Base-by-base conservation (phyloP, 2,888 invertebrate species). In the Trichogramma dendrolimi region DNA sequence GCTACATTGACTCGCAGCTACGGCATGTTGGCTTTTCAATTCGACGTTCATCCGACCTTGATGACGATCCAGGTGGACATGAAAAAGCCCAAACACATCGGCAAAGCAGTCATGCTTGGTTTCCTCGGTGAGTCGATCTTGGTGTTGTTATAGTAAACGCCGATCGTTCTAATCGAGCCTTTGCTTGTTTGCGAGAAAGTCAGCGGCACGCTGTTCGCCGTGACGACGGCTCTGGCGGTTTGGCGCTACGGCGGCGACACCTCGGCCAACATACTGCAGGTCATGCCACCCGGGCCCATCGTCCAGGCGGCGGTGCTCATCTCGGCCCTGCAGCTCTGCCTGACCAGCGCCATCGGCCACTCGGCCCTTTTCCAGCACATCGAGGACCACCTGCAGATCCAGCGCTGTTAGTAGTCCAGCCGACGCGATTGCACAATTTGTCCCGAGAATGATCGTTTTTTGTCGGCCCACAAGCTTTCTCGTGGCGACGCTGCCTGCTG, bases 51-150 rank as follows among this genome's bases (percentile, higher is more conserved):
- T 80, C 91, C 92, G 1, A 87, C 89, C 73, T 83, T 96, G 72
- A 84, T 95, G 67, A 95, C 94, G 0, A 87, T 96, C 55, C 95
- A 95, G 81, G 90, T 94, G 66, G 95, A 96, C 76, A 96, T 96
- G 95, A 85, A 85, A 66, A 84, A 90, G 66, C 90, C 91, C 67
- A 80, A 83, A 2, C 85, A 89, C 71, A 87, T 95, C 67, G 85
- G 87, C 68, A 82, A 82, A 71, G 91, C 92, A 0, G 86, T 93
- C 0, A 70, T 89, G 2, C 80, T 85, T 7, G 91, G 89, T 7
- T 92, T 92, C 76, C 70, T 83, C 43, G 81, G 89, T 89, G 78
- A 79, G 81, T 5, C 80, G 84, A 10, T 91, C 89, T 10, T 92
- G 91, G 76, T 70, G 83, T 47, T 81, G 89, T 89, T 77, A 78